Evolutionary conservation across 2,888 invertebrate species (phyloP).

Genomic region (Drosophila infuscata): DNA sequence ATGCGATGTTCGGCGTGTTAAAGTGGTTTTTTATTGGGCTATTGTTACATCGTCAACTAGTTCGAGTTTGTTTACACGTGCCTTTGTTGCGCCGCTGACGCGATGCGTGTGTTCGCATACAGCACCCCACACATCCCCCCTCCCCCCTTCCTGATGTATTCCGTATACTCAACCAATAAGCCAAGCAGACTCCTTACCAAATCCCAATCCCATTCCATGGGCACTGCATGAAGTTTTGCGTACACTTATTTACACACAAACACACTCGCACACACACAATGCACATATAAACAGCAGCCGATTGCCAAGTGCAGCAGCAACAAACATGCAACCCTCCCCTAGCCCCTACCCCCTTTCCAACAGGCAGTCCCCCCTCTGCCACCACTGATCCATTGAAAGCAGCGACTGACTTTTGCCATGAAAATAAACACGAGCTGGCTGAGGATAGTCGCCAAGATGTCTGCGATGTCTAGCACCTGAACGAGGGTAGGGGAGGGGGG

Average conservation of each 20-base stretch:
- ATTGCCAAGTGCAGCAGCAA: slow-evolving; percentile 63
- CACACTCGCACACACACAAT: slow-evolving; percentile 34
- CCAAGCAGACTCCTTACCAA: neutral
- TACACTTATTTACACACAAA: slow-evolving; percentile 79
- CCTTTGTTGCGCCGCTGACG: slow-evolving; percentile 76
- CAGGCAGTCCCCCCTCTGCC: neutral
- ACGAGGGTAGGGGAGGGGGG: neutral
- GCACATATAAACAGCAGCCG: slow-evolving; percentile 52
- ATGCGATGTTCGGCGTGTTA: slow-evolving; percentile 56
- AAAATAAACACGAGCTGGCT: slow-evolving; percentile 73
- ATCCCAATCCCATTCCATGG: neutral
- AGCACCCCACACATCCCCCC: neutral
- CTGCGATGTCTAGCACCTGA: slow-evolving; percentile 67
- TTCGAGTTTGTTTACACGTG: slow-evolving; percentile 77
- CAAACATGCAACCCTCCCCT: neutral
- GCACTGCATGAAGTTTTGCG: slow-evolving; percentile 80
- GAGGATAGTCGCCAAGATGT: slow-evolving; percentile 75
- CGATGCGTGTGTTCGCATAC: slow-evolving; percentile 74
- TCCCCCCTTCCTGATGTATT: neutral
- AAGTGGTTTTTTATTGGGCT: slow-evolving; percentile 2
- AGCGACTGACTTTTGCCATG: slow-evolving; percentile 73
- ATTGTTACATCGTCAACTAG: slow-evolving; percentile 73
- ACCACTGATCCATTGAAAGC: slow-evolving; percentile 10
- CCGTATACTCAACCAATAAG: neutral
- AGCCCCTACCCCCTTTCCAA: neutral